Percentiles rank a stretch among this genome's conserved stretches.
phyloP scores from a whole-genome alignment of 1,140 invertebrate genomes.

The Cardiocondyla obscurior region DNA sequence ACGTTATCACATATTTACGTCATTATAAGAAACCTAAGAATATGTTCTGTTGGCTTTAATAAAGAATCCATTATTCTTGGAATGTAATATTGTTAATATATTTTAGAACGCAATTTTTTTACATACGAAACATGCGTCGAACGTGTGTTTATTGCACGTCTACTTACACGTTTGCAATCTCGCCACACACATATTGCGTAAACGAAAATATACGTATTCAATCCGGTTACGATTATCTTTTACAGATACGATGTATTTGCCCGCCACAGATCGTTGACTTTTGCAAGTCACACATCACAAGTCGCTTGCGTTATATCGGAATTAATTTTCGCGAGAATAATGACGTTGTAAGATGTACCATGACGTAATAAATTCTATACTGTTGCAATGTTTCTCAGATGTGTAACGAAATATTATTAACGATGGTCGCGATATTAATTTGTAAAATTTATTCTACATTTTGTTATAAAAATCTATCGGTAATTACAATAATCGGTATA shows the following conservation, averaged over 20 bases:
- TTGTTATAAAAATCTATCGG: neutral
- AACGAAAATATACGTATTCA: neutral
- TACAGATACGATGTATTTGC: neutral
- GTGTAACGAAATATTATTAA: neutral
- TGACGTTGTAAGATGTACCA: neutral
- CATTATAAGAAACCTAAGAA: constrained; percentile 14
- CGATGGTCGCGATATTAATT: neutral
- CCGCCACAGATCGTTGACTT: neutral
- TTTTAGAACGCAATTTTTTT: neutral
- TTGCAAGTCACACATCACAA: too few species aligned
- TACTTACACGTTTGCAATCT: neutral
- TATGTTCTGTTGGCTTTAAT: constrained; percentile 8
- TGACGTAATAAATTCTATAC: neutral
- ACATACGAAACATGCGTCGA: neutral
- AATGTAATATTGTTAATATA: constrained; percentile 4
- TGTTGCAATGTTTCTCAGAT: neutral
- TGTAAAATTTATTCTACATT: too few species aligned
- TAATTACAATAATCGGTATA: neutral
- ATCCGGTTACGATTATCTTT: neutral
- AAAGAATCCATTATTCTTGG: constrained; percentile 58
- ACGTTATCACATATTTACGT: neutral
- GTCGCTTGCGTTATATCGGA: neutral
- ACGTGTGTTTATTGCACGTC: neutral
- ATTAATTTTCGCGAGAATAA: neutral
- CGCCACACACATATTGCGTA: neutral